These are phyloP conservation scores for Oceanites oceanicus DNA, from an alignment of 2,113 vertebrate species.

Conservation along the genomic window DNA sequence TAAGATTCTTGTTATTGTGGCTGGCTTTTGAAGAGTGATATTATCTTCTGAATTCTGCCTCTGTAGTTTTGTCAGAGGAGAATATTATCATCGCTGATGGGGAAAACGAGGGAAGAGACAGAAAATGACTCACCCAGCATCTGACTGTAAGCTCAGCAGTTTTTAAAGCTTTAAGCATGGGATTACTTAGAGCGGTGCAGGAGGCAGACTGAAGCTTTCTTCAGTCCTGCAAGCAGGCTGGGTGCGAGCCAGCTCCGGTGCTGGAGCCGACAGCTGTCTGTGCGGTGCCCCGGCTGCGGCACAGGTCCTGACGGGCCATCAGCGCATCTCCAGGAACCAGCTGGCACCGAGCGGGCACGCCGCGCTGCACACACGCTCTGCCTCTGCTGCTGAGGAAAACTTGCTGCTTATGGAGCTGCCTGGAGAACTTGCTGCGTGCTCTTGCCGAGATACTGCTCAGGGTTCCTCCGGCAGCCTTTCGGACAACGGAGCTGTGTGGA, in stretches of 20 bases:
- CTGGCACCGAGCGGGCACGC: not conserved
- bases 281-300: not conserved
- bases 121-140: not conserved
- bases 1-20: not conserved
- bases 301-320: not conserved
- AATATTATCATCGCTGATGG: not conserved
- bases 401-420: not conserved
- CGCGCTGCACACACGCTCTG: too few relatives aligned
- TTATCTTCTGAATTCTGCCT: not conserved
- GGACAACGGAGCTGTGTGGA: not conserved
- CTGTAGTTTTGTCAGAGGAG: not conserved
- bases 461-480: not conserved
- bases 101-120: not conserved
- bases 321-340: not conserved
- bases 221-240: not conserved
- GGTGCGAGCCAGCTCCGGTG: not conserved
- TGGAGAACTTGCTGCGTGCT: not conserved
- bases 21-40: not conserved
- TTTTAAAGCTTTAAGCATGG: not conserved
- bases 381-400: not conserved
- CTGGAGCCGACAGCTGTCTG: not conserved
- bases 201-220: not conserved
- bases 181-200: not conserved
- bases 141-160: not conserved
- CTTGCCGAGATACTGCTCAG: not conserved